Evolutionary conservation across 2,797 vertebrate genomes (phyloP).

Genomic region (Sebastes flavidus): DNA sequence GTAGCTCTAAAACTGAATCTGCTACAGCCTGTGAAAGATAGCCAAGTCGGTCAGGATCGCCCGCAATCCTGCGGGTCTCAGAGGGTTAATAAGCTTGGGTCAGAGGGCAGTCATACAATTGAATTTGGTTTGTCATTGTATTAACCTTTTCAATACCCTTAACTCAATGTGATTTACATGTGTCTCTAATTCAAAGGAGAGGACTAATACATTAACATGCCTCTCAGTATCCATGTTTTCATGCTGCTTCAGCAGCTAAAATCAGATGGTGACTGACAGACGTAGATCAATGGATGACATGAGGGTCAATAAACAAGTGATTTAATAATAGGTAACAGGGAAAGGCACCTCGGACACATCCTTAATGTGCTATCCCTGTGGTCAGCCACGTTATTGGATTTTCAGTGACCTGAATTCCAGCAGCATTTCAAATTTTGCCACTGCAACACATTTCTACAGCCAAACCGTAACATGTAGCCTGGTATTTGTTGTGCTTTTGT

Average conservation of each 20-base stretch:
- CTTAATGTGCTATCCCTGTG: neutral
- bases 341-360: slow-evolving; percentile 1
- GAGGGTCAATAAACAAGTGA: slow-evolving; percentile 30
- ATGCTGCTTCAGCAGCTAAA: slow-evolving; percentile 30
- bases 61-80: no score
- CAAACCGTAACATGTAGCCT: neutral
- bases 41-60: no score
- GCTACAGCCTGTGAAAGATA: no score
- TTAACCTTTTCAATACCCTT: neutral
- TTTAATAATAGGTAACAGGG: neutral
- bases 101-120: no score
- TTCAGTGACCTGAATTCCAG: no score
- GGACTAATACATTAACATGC: neutral
- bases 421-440: neutral
- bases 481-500: no score
- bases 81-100: no score
- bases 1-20: no score
- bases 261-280: neutral
- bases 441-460: neutral
- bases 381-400: neutral
- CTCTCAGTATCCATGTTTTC: neutral
- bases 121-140: neutral
- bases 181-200: neutral
- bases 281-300: slow-evolving; percentile 28
- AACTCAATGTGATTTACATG: neutral